Conservation (phyloP, 2,888 invertebrate genomes). For the Salticus scenicus region DNA sequence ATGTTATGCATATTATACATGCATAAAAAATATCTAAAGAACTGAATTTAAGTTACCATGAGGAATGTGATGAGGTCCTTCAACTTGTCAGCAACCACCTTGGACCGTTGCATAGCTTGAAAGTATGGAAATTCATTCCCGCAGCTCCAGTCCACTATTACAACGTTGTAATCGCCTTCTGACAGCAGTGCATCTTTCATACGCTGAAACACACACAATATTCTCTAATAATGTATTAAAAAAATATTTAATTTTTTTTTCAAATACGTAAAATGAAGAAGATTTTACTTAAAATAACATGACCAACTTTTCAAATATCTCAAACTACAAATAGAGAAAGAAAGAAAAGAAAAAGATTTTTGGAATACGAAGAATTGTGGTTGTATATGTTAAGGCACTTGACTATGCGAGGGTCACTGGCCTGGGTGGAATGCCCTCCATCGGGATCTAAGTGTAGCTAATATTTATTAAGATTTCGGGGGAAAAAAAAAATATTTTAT, state of each 20-base stretch:
- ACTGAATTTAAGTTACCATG: background rate
- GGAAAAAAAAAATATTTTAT: too few relatives aligned
- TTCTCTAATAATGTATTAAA: background rate
- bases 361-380: too few relatives aligned
- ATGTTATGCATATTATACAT: background rate
- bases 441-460: too few relatives aligned
- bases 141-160: conserved; percentile 69
- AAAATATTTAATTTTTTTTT: background rate
- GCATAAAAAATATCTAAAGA: background rate
- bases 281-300: background rate
- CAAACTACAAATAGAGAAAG: too few relatives aligned
- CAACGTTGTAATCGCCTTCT: conserved; percentile 59
- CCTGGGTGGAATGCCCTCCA: too few relatives aligned
- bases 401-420: too few relatives aligned
- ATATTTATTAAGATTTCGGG: too few relatives aligned
- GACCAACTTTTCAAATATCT: background rate
- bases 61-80: conserved; percentile 73
- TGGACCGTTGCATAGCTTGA: conserved; percentile 76
- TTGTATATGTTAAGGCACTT: too few relatives aligned
- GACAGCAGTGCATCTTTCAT: conserved; percentile 62
- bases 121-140: conserved; percentile 73
- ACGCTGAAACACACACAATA: background rate
- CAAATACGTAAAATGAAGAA: background rate
- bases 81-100: conserved; percentile 74
- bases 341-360: too few relatives aligned